phyloP scores from a whole-genome alignment of 1,140 invertebrate genomes.

The Homarus americanus region DNA sequence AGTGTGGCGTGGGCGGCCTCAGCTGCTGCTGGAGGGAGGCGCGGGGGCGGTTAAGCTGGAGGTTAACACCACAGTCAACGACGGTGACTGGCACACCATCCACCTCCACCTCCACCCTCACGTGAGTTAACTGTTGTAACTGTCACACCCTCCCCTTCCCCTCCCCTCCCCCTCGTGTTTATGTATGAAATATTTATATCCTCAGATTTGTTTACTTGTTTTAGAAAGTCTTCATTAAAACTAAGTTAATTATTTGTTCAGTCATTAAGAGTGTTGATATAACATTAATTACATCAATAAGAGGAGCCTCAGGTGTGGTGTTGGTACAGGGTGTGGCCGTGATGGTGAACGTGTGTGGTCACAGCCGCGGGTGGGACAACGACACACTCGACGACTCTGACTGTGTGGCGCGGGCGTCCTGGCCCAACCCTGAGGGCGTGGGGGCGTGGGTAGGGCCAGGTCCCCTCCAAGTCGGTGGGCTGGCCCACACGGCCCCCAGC shows the following conservation, averaged over 20 bases:
- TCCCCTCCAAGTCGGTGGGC: conserved; percentile 45
- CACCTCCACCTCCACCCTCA: conserved; percentile 27
- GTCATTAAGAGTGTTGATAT: too few species aligned
- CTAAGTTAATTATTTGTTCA: too few species aligned
- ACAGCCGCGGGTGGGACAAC: not conserved
- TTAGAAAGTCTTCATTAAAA: too few species aligned
- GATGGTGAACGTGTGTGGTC: conserved; percentile 34
- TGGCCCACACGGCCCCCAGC: conserved; percentile 25
- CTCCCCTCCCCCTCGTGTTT: too few species aligned
- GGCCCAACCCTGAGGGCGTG: not conserved
- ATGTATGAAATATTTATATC: too few species aligned
- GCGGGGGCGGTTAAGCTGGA: conserved; percentile 26
- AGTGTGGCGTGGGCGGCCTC: conserved; percentile 18
- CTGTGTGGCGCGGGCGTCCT: conserved; percentile 19
- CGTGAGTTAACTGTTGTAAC: not conserved
- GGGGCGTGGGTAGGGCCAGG: not conserved
- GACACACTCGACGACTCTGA: not conserved
- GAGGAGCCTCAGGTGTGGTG: too few species aligned
- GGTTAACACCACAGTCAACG: conserved; percentile 31
- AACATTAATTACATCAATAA: too few species aligned
- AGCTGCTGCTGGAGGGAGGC: conserved; percentile 39
- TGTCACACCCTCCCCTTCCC: not conserved
- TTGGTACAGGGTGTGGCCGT: conserved; percentile 18
- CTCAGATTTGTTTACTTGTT: too few species aligned
- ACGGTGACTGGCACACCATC: conserved; percentile 46